Conservation (phyloP, 2,797 vertebrate species). For the Todus mexicanus region DNA sequence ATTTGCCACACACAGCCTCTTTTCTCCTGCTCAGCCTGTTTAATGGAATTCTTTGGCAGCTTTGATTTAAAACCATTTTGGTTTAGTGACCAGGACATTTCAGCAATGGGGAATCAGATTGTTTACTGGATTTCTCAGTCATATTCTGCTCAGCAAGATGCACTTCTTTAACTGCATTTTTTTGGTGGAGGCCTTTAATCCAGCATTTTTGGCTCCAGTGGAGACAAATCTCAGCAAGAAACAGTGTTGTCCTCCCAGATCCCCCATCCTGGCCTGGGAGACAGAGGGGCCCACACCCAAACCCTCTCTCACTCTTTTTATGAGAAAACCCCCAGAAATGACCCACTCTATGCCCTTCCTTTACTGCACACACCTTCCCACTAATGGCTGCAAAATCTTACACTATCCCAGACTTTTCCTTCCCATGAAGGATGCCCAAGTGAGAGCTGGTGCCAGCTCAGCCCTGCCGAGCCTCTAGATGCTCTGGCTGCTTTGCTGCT, state of each 20-base stretch:
- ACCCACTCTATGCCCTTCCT: neutral
- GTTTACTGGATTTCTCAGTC: slow-evolving; percentile 4
- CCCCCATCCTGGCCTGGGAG: neutral
- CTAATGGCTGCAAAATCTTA: neutral
- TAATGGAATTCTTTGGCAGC: slow-evolving; percentile 48
- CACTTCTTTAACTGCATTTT: neutral
- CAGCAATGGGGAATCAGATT: slow-evolving; percentile 10
- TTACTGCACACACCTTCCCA: neutral
- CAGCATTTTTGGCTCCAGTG: neutral
- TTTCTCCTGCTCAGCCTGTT: neutral
- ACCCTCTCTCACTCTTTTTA: neutral
- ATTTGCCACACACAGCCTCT: neutral
- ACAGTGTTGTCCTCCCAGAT: accelerated
- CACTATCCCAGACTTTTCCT: neutral
- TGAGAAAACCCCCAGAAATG: neutral
- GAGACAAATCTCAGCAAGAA: neutral
- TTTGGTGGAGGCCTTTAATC: neutral
- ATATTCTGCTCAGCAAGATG: neutral
- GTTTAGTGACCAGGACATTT: slow-evolving; percentile 43
- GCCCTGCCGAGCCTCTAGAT: neutral
- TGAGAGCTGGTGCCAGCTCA: neutral
- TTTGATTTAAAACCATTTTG: slow-evolving; percentile 44
- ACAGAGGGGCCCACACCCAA: neutral
- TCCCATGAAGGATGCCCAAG: neutral
- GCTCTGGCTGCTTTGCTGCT: neutral